Conservation (phyloP, 2,888 invertebrate genomes). For the Harmothoe impar region DNA sequence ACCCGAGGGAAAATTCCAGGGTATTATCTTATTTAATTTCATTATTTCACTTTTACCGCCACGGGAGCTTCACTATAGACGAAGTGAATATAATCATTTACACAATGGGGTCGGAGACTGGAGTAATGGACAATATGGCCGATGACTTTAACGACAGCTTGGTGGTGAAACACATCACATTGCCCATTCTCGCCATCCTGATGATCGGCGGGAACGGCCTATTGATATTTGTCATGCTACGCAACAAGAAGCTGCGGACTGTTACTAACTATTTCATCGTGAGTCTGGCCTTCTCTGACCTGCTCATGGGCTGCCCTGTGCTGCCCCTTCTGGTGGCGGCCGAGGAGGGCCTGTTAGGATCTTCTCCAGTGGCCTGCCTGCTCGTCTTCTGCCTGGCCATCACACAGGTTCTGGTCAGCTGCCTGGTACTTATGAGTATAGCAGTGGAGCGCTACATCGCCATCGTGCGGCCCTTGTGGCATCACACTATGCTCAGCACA, state of each 20-base stretch:
- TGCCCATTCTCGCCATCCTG: constrained; percentile 66
- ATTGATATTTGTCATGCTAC: constrained; percentile 62
- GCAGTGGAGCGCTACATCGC: constrained; percentile 77
- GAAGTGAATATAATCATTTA: too few relatives aligned
- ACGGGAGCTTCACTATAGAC: too few relatives aligned
- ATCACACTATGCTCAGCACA: constrained; percentile 73
- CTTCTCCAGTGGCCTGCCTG: constrained; percentile 64
- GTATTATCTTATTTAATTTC: too few relatives aligned
- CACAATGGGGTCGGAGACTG: too few relatives aligned
- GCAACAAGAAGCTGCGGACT: constrained; percentile 64
- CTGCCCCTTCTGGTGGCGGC: constrained; percentile 67
- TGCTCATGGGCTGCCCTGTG: constrained; percentile 65
- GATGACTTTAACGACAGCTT: constrained; percentile 45
- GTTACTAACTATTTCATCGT: constrained; percentile 68
- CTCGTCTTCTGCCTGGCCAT: constrained; percentile 66
- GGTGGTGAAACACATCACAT: constrained; percentile 66
- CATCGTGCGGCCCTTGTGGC: constrained; percentile 74
- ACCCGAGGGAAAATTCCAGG: constrained; percentile 46
- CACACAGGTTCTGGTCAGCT: constrained; percentile 65
- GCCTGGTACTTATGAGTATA: constrained; percentile 73
- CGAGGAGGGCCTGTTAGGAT: constrained; percentile 65
- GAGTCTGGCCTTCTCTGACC: constrained; percentile 66
- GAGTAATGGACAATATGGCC: too few relatives aligned
- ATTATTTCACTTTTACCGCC: too few relatives aligned
- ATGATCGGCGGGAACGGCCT: constrained; percentile 66